A percentile compares a stretch with the other conserved stretches of the same genome.
Evolutionary conservation across 2,888 invertebrate species (phyloP).

Genomic region (Meghimatium bilineatum): DNA sequence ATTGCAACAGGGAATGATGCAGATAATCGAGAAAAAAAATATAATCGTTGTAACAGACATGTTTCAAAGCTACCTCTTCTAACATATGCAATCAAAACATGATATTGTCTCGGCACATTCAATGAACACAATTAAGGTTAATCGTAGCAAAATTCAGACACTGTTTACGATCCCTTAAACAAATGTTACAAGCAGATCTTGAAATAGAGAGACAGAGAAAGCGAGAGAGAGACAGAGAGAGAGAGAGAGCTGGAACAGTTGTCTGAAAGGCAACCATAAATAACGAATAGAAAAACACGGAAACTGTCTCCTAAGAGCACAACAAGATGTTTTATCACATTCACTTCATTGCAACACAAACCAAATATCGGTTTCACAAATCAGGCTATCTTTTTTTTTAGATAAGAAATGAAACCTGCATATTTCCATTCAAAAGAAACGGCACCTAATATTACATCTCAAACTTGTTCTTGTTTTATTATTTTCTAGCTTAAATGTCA

Average conservation of each 20-base stretch:
- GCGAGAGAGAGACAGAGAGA: no score
- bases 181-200: neutral
- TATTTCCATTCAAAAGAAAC: neutral
- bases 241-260: neutral
- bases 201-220: conserved; percentile 25
- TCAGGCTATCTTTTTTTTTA: neutral
- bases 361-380: neutral
- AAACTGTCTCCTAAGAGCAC: neutral
- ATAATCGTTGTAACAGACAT: neutral
- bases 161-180: neutral
- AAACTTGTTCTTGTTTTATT: neutral
- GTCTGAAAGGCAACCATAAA: neutral
- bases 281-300: neutral
- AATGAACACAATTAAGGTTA: neutral
- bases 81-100: neutral
- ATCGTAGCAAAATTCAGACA: neutral
- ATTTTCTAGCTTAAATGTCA: neutral
- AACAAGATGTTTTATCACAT: neutral
- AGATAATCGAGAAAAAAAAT: neutral
- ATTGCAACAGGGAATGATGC: neutral
- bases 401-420: neutral
- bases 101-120: neutral
- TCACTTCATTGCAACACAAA: neutral
- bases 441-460: neutral
- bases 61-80: neutral